Base-by-base conservation (phyloP, 1,140 invertebrate species). In the Brachystomella parvula region DNA sequence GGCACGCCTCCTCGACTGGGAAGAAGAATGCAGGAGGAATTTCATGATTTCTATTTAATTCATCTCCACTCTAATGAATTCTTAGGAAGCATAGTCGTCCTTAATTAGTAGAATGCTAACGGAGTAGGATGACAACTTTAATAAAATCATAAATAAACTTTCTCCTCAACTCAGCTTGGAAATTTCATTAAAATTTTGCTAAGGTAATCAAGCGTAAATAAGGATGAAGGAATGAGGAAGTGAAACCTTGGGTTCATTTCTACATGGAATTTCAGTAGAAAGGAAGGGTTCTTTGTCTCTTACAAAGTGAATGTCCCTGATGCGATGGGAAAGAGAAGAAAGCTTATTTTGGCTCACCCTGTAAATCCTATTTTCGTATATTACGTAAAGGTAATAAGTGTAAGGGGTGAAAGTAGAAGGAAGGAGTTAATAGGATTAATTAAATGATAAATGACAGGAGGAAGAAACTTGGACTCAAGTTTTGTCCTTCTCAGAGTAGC, bases 371-470 rank as follows among this genome's bases (percentile, higher is more conserved):
- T 9, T 6, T 44, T 44, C 6, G 19, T 44, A n/a, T n/a, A n/a
- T n/a, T n/a, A n/a, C n/a, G n/a, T n/a, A n/a, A n/a, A n/a, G n/a
- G n/a, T n/a, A n/a, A n/a, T n/a, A n/a, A n/a, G n/a, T n/a, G n/a
- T n/a, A 39, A 39, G 35, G 35, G 19, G 57, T 21, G 57, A 59
- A 59, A 15, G 57, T 15, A 59, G 49, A 53, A 53, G 49, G 24
- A 63, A 66, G 32, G 60, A 44, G 59, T 63, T 66, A 66, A 66
- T 66, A 63, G 60, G 65, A 59, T 66, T 66, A 66, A 66, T 66
- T 66, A 62, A 63, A 66, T 66, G 65, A 66, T 66, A 66, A 66
- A 66, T 59, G 65, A 66, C 65, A 66, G 47, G 28, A 15, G 19
- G 17, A 19, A 12, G 17, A 60, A 60, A 6, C 24, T 33, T n/a